Base-by-base conservation (phyloP, 2,113 vertebrate species). In the Solenodon paradoxus region DNA sequence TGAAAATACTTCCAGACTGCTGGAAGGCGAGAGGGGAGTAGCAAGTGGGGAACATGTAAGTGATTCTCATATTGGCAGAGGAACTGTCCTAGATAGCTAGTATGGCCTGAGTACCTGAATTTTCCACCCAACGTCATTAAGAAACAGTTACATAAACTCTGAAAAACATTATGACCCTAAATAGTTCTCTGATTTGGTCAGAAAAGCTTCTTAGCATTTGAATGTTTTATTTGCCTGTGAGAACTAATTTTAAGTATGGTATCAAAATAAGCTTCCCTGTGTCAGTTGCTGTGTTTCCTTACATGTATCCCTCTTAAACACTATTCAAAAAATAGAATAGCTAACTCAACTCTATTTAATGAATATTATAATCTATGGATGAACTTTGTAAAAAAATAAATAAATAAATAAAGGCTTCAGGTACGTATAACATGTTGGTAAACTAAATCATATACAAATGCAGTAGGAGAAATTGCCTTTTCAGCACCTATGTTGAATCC, bases 361-460 rank as follows among this genome's bases (percentile, higher is more conserved):
- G n/a, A n/a, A 81, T 71, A 20, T 69, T 85, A 80, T 38, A 47
- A 16, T 42, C 32, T 49, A 8, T 45, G 17, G 19, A 64, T 72
- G 49, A 69, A 85, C 9, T 59, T 89, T 59, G 26, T 30, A 78
- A 93, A 57, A 24, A 77, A 85, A 63, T 69, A n/a, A n/a, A n/a
- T n/a, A n/a, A n/a, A n/a, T n/a, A n/a, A n/a, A n/a, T n/a, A n/a
- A n/a, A n/a, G 28, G 64, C 38, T 81, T 88, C 24, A 7, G 20
- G 9, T 26, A 42, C 49, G 3, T 68, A 32, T 63, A 68, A 45
- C 20, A 68, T 40, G 7, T 59, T 86, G 3, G 5, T 85, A 7
- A 96, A 59, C 64, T 63, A 91, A 61, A 81, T 89, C 40, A 78
- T 47, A 57, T 45, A 74, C 88, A 77, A 93, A 63, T n/a, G 5